These are phyloP conservation scores for Carassius gibelio DNA, from an alignment of 2,113 vertebrate genomes.

Conservation along the genomic window DNA sequence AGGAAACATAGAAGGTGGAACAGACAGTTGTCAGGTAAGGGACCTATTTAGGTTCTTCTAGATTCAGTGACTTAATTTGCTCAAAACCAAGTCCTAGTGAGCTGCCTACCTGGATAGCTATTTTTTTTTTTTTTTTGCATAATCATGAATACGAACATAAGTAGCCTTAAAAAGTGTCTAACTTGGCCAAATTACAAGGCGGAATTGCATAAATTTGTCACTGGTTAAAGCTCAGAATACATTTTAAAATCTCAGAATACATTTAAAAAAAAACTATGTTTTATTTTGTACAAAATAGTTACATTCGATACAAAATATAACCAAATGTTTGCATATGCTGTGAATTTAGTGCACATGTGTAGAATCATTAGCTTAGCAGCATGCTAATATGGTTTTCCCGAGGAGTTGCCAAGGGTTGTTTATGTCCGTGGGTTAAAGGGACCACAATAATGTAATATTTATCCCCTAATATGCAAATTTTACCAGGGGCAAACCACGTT, in stretches of 20 bases:
- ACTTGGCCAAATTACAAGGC: not conserved
- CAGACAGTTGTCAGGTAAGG: slow-evolving; percentile 90
- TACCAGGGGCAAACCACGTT: too few relatives aligned
- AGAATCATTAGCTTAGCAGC: too few relatives aligned
- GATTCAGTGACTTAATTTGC: not conserved
- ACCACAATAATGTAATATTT: too few relatives aligned
- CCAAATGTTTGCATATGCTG: not conserved
- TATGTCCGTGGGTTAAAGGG: too few relatives aligned
- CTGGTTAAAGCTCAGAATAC: not conserved
- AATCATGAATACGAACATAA: not conserved
- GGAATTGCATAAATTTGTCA: not conserved
- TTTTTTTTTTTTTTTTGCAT: not conserved
- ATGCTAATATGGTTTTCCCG: too few relatives aligned
- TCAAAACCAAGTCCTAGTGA: not conserved
- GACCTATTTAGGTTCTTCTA: not conserved
- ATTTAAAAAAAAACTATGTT: not conserved
- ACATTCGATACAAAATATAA: not conserved
- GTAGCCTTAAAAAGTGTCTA: not conserved
- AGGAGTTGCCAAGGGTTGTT: too few relatives aligned
- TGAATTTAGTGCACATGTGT: not conserved
- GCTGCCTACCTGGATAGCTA: too few relatives aligned
- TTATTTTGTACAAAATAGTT: not conserved
- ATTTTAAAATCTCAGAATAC: not conserved
- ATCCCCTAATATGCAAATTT: too few relatives aligned
- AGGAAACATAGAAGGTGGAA: slow-evolving; percentile 84